These are phyloP conservation scores for Stomorhina lunata DNA, from an alignment of 2,888 invertebrate species.

Conservation along the genomic window DNA sequence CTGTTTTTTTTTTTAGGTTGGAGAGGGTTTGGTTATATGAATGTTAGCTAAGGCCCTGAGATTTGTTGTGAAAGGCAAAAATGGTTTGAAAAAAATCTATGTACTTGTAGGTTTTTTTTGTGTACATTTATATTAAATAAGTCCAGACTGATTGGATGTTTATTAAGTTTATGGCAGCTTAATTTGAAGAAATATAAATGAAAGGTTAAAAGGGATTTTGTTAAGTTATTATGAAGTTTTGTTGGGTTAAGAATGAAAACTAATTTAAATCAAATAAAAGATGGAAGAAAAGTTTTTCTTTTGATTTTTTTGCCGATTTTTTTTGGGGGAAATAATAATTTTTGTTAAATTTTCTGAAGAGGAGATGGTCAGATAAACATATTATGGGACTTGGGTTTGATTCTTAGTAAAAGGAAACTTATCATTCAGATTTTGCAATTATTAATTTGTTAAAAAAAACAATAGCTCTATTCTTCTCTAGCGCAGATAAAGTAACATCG, in stretches of 20 bases:
- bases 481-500: too few relatives aligned
- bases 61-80: neutral
- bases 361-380: too few relatives aligned
- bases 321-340: neutral
- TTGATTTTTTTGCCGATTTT: neutral
- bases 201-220: conserved; percentile 17
- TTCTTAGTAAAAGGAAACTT: too few relatives aligned
- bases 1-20: neutral
- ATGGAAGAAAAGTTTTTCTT: neutral
- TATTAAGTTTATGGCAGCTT: conserved; percentile 54
- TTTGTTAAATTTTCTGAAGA: too few relatives aligned
- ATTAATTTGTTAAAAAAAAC: too few relatives aligned
- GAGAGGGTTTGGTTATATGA: neutral
- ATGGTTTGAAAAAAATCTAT: neutral
- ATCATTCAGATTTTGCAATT: too few relatives aligned
- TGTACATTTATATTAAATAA: conserved; percentile 31
- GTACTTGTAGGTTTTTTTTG: conserved; percentile 1
- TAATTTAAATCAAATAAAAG: neutral
- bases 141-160: conserved; percentile 62
- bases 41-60: neutral
- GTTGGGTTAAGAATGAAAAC: neutral
- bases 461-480: too few relatives aligned
- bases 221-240: neutral
- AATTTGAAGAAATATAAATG: conserved; percentile 6
- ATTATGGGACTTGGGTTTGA: too few relatives aligned